Conservation (phyloP, 2,113 vertebrate genomes). For the Shinisaurus crocodilurus region DNA sequence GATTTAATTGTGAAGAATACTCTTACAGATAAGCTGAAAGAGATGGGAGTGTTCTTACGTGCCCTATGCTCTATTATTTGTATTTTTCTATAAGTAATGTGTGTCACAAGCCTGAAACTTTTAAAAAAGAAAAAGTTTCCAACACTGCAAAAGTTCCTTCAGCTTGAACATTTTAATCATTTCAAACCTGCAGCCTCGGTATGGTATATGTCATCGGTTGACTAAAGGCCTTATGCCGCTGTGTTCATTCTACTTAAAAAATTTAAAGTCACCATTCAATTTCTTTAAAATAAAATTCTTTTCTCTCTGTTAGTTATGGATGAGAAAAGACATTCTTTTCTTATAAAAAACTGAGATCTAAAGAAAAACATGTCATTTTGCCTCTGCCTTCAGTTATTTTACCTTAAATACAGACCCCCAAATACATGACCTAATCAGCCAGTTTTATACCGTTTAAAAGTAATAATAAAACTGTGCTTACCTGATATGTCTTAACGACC, state of each 20-base stretch:
- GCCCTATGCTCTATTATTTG: neutral
- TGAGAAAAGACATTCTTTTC: neutral
- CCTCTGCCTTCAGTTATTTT: slow-evolving; percentile 4
- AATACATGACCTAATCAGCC: neutral
- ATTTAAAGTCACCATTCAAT: neutral
- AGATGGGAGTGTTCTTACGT: neutral
- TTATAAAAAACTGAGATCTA: neutral
- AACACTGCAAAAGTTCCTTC: neutral
- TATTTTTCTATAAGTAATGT: neutral
- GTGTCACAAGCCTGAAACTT: neutral
- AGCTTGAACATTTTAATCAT: neutral
- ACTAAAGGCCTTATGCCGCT: too few relatives aligned
- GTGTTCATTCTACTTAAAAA: too few relatives aligned
- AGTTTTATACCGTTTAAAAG: neutral
- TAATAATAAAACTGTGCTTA: slow-evolving; percentile 34
- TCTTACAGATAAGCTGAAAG: neutral
- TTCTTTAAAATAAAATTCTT: neutral
- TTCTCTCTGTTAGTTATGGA: neutral
- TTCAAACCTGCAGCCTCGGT: neutral
- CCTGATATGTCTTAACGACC: slow-evolving; percentile 9
- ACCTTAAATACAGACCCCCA: slow-evolving; percentile 7
- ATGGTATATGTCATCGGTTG: neutral
- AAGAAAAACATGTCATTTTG: neutral
- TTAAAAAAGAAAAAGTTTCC: neutral
- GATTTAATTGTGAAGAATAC: neutral